Conservation (phyloP, 1,140 invertebrate genomes). For the Drosophila ananassae region DNA sequence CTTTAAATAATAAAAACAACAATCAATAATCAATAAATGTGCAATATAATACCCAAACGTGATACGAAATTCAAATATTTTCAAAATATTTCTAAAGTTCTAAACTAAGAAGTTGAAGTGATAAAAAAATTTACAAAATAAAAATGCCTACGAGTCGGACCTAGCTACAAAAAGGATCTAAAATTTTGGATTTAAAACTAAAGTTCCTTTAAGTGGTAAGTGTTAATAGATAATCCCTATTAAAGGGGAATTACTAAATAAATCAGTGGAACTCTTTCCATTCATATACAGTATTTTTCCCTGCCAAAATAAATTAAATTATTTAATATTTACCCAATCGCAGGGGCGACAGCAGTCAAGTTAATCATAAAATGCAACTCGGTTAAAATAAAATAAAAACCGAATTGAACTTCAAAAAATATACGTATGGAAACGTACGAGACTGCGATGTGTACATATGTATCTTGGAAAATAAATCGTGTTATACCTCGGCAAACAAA, state of each 20-base stretch:
- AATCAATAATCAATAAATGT: slow-evolving; percentile 58
- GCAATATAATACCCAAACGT: slow-evolving; percentile 54
- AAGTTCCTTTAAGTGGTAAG: slow-evolving; percentile 51
- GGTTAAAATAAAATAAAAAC: slow-evolving; percentile 43
- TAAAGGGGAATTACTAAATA: no score
- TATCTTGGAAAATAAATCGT: slow-evolving; percentile 54
- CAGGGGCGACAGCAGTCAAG: slow-evolving; percentile 2
- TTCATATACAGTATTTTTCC: not conserved
- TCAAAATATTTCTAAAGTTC: slow-evolving; percentile 40
- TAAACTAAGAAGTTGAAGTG: slow-evolving; percentile 18
- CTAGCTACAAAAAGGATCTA: slow-evolving; percentile 25
- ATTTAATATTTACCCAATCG: slow-evolving; percentile 33
- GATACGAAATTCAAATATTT: slow-evolving; percentile 34
- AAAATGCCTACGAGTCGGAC: slow-evolving; percentile 45
- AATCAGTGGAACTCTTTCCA: no score
- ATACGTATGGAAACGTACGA: slow-evolving; percentile 15
- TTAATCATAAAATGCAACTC: slow-evolving; percentile 56
- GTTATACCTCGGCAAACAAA: slow-evolving; percentile 69
- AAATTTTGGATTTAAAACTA: slow-evolving; percentile 51
- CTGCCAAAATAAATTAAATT: slow-evolving; percentile 1
- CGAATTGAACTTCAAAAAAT: slow-evolving; percentile 29
- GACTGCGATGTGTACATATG: slow-evolving; percentile 1
- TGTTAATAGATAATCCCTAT: not conserved
- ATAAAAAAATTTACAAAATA: slow-evolving; percentile 22
- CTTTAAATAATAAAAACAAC: slow-evolving; percentile 59